Evolutionary conservation across 2,888 invertebrate genomes (phyloP), one percentile per base, ranked within the genome.

Genomic region (Liposcelis brunnea): DNA sequence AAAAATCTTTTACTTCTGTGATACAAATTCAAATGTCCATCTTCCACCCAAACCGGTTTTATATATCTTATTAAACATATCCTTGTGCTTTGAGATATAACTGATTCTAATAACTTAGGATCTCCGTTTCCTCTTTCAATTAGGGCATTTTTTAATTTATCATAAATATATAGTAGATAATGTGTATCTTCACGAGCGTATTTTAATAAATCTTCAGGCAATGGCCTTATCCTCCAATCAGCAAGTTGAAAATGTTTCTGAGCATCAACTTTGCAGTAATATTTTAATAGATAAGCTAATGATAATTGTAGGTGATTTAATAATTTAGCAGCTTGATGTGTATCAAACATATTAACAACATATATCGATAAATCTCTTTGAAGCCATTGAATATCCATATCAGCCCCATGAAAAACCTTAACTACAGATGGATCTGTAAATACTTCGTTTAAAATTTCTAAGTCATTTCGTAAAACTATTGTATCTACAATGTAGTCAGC

Each of bases 171-270:
- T 3, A 95, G 72, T 48, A 98, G 67, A 61, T 86, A 94, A 65
- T 95, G 97, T 0, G 97, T 97, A 64, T 98, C 97, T 59, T 77
- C 77, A 12, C 94, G 72, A 0, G 97, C 97, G 63, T 98, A 98
- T 31, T 66, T 63, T 8, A 85, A 62, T 54, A 94, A 67, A 57
- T 85, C 81, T 3, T 72, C 69, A 0, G 91, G 85, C 36, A 97
- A 63, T 0, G 97, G 97, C 74, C 83, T 71, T 48, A 90, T 81
- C 50, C 94, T 75, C 94, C 94, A 95, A 63, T 95, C 94, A 0
- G 95, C 93, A 47, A 91, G 64, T 60, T 95, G 97, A 61, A 81
- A 89, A 49, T 81, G 77, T 63, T 98, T 98, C 58, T 97, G 81
- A 0, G 83, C 75, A 48, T 76, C 69, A 16, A 91, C 67, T 36